Percentiles rank a stretch among this genome's conserved stretches.
Evolutionary conservation across 1,140 invertebrate genomes (phyloP).

Genomic region (Anthonomus grandis): DNA sequence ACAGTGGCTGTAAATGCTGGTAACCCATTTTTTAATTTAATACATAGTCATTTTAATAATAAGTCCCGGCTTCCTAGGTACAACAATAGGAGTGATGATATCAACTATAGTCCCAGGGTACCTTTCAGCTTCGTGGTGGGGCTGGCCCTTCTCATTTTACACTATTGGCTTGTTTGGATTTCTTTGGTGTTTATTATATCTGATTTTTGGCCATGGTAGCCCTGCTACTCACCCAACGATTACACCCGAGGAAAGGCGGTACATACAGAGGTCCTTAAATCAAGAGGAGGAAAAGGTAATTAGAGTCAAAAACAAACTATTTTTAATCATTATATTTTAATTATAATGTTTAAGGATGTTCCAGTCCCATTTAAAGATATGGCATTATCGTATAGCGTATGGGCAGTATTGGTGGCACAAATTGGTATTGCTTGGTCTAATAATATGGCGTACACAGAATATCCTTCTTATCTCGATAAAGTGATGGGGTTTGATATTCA

Average conservation of each 20-base stretch:
- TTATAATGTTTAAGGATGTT: slow-evolving; percentile 7
- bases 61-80: slow-evolving; percentile 5
- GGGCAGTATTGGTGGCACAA: slow-evolving; percentile 76
- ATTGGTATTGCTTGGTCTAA: slow-evolving; percentile 90
- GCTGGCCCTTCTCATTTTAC: slow-evolving; percentile 80
- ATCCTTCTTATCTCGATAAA: slow-evolving; percentile 84
- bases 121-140: slow-evolving; percentile 59
- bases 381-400: slow-evolving; percentile 71
- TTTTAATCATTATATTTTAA: neutral
- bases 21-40: slow-evolving; percentile 12
- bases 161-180: slow-evolving; percentile 63
- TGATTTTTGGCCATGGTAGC: slow-evolving; percentile 60
- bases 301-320: neutral
- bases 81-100: slow-evolving; percentile 65
- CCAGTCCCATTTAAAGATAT: slow-evolving; percentile 73
- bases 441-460: slow-evolving; percentile 84
- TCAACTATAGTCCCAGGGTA: slow-evolving; percentile 65
- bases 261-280: slow-evolving; percentile 57
- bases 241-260: slow-evolving; percentile 56
- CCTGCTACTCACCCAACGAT: slow-evolving; percentile 62
- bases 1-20: slow-evolving; percentile 14
- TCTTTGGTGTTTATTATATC: slow-evolving; percentile 60
- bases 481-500: slow-evolving; percentile 77
- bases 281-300: slow-evolving; percentile 34
- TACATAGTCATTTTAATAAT: slow-evolving; percentile 3